Base-by-base conservation (phyloP, 2,888 invertebrate species). In the Trichopria drosophilae region DNA sequence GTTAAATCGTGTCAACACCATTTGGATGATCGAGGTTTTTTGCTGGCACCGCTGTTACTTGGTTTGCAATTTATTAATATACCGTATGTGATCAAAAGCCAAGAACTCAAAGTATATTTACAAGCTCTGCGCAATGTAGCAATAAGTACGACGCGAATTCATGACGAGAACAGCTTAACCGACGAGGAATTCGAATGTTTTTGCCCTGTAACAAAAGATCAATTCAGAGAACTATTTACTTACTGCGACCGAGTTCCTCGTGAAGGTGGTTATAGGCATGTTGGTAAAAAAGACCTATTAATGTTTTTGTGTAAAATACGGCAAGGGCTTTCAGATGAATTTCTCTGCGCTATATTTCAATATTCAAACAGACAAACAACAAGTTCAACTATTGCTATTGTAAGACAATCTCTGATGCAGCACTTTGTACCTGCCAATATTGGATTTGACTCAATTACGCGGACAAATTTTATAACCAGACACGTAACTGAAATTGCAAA, bases 251-350 rank as follows among this genome's bases (percentile, higher is more conserved):
- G 39, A 28, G 45, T 55, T 18, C 41, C 52, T 7, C 7, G 12
- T 31, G 12, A 32, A 36, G 32, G 20, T 46, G 51, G 51, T n/a
- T 28, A 23, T 13, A 52, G 43, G 31, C 39, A 48, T 32, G 41
- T 56, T 3, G 29, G 16, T 18, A 53, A 36, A 26, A 56, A 32
- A 9, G 44, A 56, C 3, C 19, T 56, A 4, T 10, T 56, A 10
- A 29, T 39, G 13, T 56, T 53, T 20, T 45, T 53, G 12, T 53
- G 52, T 28, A 56, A 58, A 29, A 31, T 58, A 35, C 53, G 51
- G 1, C 44, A 55, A 18, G 46, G 48, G 3, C 35, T 55, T 13
- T 55, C 43, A 1, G 48, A 58, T 31, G 50, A 52, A 10, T 55
- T 58, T 26, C 35, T 55, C 4, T 16, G 15, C 10, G 41, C 34